A percentile compares a stretch with the other conserved stretches of the same genome.
These are phyloP conservation scores for Agrochola macilenta DNA, from an alignment of 2,888 invertebrate species.

Conservation along the genomic window DNA sequence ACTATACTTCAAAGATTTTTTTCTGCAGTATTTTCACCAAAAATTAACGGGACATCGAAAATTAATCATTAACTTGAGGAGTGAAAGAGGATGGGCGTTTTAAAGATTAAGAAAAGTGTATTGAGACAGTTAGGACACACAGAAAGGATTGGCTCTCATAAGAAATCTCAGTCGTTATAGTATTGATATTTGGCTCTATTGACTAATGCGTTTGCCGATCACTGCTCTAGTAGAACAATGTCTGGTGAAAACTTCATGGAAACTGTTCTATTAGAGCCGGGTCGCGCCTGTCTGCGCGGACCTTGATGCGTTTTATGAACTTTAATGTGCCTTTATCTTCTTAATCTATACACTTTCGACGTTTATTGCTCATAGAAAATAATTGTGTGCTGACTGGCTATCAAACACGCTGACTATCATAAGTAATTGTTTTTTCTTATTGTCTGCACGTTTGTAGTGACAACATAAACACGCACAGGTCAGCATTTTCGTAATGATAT, in stretches of 20 bases:
- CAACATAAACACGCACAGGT: neutral
- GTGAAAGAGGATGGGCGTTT: too few relatives aligned
- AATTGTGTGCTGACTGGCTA: neutral
- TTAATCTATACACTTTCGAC: neutral
- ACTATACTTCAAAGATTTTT: too few relatives aligned
- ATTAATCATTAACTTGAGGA: too few relatives aligned
- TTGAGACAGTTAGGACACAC: too few relatives aligned
- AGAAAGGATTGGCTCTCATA: too few relatives aligned
- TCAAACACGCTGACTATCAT: too few relatives aligned
- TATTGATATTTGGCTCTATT: too few relatives aligned
- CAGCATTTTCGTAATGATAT: neutral
- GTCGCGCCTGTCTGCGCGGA: neutral
- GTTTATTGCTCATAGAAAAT: slow-evolving; percentile 1
- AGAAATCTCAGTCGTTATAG: too few relatives aligned
- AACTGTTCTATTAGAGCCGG: neutral
- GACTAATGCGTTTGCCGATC: too few relatives aligned
- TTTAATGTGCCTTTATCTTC: slow-evolving; percentile 16
- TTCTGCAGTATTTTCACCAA: too few relatives aligned
- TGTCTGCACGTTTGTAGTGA: neutral
- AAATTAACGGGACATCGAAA: too few relatives aligned
- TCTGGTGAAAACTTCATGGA: neutral
- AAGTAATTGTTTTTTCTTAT: neutral
- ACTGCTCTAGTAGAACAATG: neutral
- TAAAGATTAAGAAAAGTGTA: too few relatives aligned
- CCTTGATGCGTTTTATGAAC: neutral